Evolutionary conservation across 2,797 vertebrate species (phyloP).

Genomic region (Amphiprion clarkii): DNA sequence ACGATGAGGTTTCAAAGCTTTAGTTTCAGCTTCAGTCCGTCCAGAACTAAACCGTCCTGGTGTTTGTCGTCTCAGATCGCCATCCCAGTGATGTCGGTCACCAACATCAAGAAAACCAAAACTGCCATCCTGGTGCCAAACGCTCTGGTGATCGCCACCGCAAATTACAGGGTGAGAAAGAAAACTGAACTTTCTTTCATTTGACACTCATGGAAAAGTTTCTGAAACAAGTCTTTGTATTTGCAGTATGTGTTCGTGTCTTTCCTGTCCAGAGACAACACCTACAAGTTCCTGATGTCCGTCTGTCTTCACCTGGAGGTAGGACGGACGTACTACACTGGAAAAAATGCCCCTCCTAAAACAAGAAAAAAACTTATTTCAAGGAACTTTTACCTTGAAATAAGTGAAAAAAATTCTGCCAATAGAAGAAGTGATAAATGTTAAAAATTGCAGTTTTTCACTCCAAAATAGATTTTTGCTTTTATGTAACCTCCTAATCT

Average conservation of each 20-base stretch:
- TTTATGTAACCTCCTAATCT: too few relatives aligned
- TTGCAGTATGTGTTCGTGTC: slow-evolving; percentile 95
- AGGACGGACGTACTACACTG: too few relatives aligned
- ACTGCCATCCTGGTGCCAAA: slow-evolving; percentile 97
- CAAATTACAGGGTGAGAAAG: slow-evolving; percentile 89
- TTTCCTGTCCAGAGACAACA: slow-evolving; percentile 94
- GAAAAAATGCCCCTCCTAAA: too few relatives aligned
- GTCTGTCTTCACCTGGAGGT: slow-evolving; percentile 91
- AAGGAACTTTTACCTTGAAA: too few relatives aligned
- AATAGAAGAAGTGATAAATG: too few relatives aligned
- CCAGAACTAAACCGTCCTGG: neutral
- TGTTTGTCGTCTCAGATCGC: slow-evolving; percentile 85
- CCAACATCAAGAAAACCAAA: slow-evolving; percentile 95
- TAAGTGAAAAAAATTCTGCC: too few relatives aligned
- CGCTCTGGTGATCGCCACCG: slow-evolving; percentile 91
- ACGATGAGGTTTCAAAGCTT: too few relatives aligned
- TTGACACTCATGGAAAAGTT: too few relatives aligned
- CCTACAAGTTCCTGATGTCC: slow-evolving; percentile 93
- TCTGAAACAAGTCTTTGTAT: rapidly evolving
- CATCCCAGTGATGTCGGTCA: slow-evolving; percentile 91
- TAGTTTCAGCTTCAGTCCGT: neutral
- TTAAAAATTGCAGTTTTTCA: too few relatives aligned
- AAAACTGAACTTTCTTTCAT: too few relatives aligned
- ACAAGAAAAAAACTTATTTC: too few relatives aligned
- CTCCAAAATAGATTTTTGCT: too few relatives aligned